These are phyloP conservation scores for Pyxicephalus adspersus DNA, from an alignment of 2,113 vertebrate species.

Conservation along the genomic window DNA sequence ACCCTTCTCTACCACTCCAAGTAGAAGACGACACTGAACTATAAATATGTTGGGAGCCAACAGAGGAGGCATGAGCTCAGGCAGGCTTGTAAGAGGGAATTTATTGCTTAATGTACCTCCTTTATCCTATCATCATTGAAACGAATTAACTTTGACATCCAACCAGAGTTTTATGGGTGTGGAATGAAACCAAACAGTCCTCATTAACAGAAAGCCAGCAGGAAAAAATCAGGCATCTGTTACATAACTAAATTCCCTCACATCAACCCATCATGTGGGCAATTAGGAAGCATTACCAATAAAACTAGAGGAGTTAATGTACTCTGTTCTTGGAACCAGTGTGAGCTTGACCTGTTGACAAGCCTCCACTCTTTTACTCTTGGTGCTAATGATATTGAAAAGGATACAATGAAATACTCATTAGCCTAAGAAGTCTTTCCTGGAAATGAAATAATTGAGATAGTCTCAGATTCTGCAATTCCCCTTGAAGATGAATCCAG, in stretches of 20 bases:
- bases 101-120: slow-evolving; percentile 78
- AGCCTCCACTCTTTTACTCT: neutral
- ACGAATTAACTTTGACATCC: slow-evolving; percentile 75
- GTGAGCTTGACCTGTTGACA: slow-evolving; percentile 31
- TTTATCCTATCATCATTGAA: slow-evolving; percentile 73
- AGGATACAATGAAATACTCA: neutral
- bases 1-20: slow-evolving; percentile 59
- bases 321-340: neutral
- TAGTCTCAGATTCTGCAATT: neutral
- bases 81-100: slow-evolving; percentile 74
- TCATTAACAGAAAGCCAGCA: slow-evolving; percentile 71
- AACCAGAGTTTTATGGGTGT: slow-evolving; percentile 73
- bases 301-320: slow-evolving; percentile 10
- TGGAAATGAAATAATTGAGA: slow-evolving; percentile 4
- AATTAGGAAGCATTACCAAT: slow-evolving; percentile 57
- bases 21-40: slow-evolving; percentile 66
- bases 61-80: slow-evolving; percentile 69
- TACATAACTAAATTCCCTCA: slow-evolving; percentile 74
- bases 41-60: slow-evolving; percentile 72
- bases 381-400: slow-evolving; percentile 14
- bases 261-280: slow-evolving; percentile 24
- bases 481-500: neutral
- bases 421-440: slow-evolving; percentile 6
- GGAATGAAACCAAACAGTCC: slow-evolving; percentile 72
- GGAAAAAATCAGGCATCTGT: slow-evolving; percentile 70